Percentiles rank a stretch among this genome's conserved stretches.
phyloP scores from a whole-genome alignment of 2,797 vertebrate genomes.

The Epinephelus malabaricus region DNA sequence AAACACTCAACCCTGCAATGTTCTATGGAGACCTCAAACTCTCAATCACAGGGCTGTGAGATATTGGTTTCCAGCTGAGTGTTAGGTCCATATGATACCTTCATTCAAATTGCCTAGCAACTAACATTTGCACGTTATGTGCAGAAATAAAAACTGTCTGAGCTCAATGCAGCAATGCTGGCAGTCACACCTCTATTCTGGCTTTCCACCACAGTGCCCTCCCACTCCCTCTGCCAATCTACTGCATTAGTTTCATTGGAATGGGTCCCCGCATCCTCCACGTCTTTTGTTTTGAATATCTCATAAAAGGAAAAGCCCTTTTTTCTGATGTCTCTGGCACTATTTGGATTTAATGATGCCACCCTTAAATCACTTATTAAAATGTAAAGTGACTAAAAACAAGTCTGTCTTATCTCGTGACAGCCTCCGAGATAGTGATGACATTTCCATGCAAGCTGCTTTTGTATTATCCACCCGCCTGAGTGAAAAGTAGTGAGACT shows the following conservation, averaged over 20 bases:
- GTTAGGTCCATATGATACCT: not conserved
- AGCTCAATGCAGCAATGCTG: constrained; percentile 2
- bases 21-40: no score
- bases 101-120: not conserved
- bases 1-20: no score
- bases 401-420: constrained; percentile 31
- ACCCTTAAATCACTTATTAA: constrained; percentile 48
- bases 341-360: constrained; percentile 49
- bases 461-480: constrained; percentile 9
- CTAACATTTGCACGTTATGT: not conserved
- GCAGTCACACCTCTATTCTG: constrained; percentile 4
- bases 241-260: constrained; percentile 38
- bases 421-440: constrained; percentile 39
- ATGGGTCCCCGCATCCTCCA: constrained; percentile 26
- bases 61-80: no score
- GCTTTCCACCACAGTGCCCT: constrained; percentile 4
- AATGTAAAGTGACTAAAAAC: constrained; percentile 41
- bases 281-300: constrained; percentile 39
- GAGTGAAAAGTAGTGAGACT: constrained; percentile 1
- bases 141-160: not conserved
- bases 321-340: constrained; percentile 21
- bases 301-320: constrained; percentile 29
- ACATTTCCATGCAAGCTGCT: constrained; percentile 41
- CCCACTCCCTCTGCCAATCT: constrained; percentile 35
- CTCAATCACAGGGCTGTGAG: no score